Evolutionary conservation across 2,797 vertebrate species (phyloP).

Genomic region (Potorous gilbertii): DNA sequence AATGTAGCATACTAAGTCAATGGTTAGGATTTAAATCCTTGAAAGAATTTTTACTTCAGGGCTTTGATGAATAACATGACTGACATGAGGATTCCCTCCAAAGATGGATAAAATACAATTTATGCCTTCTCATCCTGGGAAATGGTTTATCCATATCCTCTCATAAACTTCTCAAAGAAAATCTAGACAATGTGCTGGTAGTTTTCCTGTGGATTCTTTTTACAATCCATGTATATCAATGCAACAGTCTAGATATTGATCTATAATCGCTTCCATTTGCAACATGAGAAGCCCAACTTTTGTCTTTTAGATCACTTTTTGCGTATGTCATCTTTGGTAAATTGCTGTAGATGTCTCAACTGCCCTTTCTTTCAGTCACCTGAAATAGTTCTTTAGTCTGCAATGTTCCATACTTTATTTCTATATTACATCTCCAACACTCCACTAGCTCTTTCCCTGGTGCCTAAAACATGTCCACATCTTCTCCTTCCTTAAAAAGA

Average conservation of each 20-base stretch:
- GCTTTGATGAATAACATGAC: background rate
- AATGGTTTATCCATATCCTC: background rate
- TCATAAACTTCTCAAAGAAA: background rate
- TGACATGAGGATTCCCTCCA: background rate
- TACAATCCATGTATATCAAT: background rate
- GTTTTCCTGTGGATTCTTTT: background rate
- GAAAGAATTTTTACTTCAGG: background rate
- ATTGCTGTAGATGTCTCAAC: background rate
- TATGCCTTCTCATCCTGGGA: background rate
- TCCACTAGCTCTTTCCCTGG: background rate
- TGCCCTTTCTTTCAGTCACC: background rate
- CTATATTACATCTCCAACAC: background rate
- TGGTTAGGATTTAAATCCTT: background rate
- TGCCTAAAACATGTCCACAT: too few species aligned
- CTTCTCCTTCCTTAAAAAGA: too few species aligned
- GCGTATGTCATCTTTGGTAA: background rate
- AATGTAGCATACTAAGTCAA: background rate
- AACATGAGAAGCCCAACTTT: too few species aligned
- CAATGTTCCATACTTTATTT: background rate
- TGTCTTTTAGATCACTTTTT: background rate
- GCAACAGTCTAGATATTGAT: background rate
- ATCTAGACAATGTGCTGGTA: background rate
- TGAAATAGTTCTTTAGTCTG: too few species aligned
- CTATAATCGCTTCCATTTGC: too few species aligned
- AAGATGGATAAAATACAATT: background rate